These are phyloP conservation scores for Parauchenoglanis ngamensis DNA, from an alignment of 2,797 vertebrate species.

Conservation along the genomic window DNA sequence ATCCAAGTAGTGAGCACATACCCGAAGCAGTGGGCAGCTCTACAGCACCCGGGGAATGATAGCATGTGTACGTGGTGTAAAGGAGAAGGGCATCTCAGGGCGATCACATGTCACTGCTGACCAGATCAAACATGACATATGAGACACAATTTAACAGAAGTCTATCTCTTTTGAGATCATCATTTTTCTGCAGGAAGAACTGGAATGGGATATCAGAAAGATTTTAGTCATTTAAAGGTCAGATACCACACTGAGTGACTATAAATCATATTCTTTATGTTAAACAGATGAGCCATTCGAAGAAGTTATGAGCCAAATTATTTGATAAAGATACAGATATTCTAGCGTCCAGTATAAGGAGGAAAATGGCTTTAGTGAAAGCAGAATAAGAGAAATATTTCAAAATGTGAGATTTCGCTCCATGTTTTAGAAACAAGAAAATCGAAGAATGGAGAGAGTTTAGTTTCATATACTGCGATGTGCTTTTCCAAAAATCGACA, in stretches of 20 bases:
- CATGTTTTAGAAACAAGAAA: background rate
- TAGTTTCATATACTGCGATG: background rate
- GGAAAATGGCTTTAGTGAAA: background rate
- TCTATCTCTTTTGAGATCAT: slow-evolving; percentile 95
- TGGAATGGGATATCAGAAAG: slow-evolving; percentile 11
- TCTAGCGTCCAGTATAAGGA: background rate
- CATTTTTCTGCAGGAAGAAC: slow-evolving; percentile 81
- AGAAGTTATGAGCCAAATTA: background rate
- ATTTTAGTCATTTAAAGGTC: background rate
- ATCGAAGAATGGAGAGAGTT: background rate
- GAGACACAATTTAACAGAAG: slow-evolving; percentile 71
- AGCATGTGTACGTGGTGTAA: background rate
- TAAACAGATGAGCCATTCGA: slow-evolving; percentile 10
- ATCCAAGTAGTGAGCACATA: too few species aligned
- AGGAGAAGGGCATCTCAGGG: background rate
- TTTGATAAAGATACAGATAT: slow-evolving; percentile 7
- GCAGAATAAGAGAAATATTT: background rate
- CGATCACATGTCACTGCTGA: background rate
- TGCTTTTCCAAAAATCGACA: background rate
- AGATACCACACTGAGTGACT: background rate
- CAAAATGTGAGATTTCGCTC: background rate
- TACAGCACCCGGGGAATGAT: background rate
- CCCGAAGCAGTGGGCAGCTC: too few species aligned
- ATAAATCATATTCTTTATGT: slow-evolving; percentile 20
- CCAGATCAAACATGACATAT: background rate